Conservation (phyloP, 2,797 vertebrate genomes). For the Urosaurus nigricauda region DNA sequence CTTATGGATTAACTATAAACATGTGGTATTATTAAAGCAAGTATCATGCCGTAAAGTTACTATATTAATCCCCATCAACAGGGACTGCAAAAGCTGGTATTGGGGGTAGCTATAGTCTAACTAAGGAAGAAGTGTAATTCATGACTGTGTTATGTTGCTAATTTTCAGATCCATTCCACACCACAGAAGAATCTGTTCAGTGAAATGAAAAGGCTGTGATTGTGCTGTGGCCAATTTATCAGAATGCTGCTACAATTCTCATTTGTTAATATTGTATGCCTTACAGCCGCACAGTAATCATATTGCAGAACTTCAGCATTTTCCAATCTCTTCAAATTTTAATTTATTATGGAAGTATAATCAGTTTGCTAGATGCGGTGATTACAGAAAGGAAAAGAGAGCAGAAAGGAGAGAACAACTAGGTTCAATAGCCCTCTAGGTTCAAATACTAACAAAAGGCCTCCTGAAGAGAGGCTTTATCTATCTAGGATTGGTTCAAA, state of each 20-base stretch:
- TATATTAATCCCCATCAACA: slow-evolving; percentile 30
- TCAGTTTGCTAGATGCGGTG: slow-evolving; percentile 29
- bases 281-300: slow-evolving; percentile 26
- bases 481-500: neutral
- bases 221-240: slow-evolving; percentile 35
- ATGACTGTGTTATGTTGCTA: neutral
- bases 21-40: slow-evolving; percentile 46
- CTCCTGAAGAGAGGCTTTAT: neutral
- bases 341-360: slow-evolving; percentile 28
- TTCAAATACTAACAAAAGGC: neutral
- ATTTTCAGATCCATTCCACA: slow-evolving; percentile 40
- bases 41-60: slow-evolving; percentile 34
- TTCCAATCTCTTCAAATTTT: slow-evolving; percentile 32
- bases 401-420: neutral
- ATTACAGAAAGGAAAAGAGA: slow-evolving; percentile 13
- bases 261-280: slow-evolving; percentile 43
- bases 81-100: slow-evolving; percentile 37
- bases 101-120: neutral
- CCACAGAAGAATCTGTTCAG: neutral
- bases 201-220: slow-evolving; percentile 43
- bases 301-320: slow-evolving; percentile 31
- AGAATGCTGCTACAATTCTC: slow-evolving; percentile 8
- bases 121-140: slow-evolving; percentile 41
- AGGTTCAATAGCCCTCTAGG: neutral
- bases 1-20: slow-evolving; percentile 47